phyloP scores from a whole-genome alignment of 2,888 invertebrate genomes.

The Campopleginae sp. region DNA sequence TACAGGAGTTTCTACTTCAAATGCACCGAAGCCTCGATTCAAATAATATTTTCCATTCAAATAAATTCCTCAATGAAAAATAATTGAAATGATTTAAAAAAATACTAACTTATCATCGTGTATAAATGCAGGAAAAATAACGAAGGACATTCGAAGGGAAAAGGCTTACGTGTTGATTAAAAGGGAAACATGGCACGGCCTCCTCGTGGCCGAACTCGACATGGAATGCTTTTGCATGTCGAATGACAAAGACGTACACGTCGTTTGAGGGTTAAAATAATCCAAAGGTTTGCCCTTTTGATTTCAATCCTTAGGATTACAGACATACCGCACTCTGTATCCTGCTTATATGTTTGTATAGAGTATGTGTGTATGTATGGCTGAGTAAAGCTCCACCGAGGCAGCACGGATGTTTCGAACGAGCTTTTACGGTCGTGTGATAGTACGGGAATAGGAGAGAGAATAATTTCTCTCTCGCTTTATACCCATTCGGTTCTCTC shows the following conservation, averaged over 20 bases:
- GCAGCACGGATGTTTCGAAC: conserved; percentile 60
- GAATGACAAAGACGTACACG: not conserved
- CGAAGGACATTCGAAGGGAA: not conserved
- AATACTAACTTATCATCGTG: not conserved
- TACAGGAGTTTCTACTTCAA: conserved; percentile 18
- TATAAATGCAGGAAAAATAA: not conserved
- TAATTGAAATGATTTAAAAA: not conserved
- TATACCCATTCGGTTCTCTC: conserved; percentile 39
- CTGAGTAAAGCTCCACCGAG: conserved; percentile 43
- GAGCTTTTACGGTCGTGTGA: conserved; percentile 64
- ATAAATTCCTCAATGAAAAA: not conserved
- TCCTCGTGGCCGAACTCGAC: not conserved
- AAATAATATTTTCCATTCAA: not conserved
- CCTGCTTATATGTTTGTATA: conserved; percentile 15
- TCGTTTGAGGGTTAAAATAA: not conserved
- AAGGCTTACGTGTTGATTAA: not conserved
- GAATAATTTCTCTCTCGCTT: conserved; percentile 30
- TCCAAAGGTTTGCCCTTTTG: conserved; percentile 21
- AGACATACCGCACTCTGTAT: not conserved
- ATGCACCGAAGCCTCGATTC: not conserved
- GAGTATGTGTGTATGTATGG: conserved; percentile 22
- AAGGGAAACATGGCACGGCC: not conserved
- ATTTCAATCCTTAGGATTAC: not conserved
- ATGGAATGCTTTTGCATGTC: conserved; percentile 9
- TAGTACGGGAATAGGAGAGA: conserved; percentile 25